Percentiles rank a stretch among this genome's conserved stretches.
Evolutionary conservation across 35 echinoderm and acorn worm genomes (phyloP).

Genomic region (Apostichopus parvimensis): DNA sequence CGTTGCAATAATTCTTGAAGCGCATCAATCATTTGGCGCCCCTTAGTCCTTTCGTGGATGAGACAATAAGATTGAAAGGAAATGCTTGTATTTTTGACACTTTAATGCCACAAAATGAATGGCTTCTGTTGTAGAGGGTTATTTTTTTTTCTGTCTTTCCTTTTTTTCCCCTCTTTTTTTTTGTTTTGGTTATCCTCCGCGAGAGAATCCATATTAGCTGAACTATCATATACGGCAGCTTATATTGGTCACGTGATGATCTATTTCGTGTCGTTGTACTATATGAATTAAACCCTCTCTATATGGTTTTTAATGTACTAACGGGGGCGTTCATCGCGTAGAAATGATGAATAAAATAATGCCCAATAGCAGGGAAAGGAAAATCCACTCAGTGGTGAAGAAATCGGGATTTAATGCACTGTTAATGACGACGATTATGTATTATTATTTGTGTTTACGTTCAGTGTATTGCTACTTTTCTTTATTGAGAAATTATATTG

Average conservation of each 20-base stretch:
- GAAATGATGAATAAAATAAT: no score
- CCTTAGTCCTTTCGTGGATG: slow-evolving; percentile 21
- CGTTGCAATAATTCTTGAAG: slow-evolving; percentile 29
- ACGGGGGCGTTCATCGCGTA: no score
- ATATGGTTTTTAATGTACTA: no score
- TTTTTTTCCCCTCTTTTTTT: not conserved
- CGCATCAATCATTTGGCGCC: slow-evolving; percentile 42
- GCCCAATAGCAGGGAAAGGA: no score
- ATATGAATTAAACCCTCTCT: not conserved
- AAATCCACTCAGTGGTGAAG: no score
- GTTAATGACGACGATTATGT: no score
- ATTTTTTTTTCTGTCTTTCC: not conserved
- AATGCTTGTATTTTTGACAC: slow-evolving; percentile 28
- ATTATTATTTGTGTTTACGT: no score
- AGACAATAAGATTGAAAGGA: slow-evolving; percentile 25
- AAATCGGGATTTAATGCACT: no score
- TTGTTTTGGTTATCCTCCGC: not conserved
- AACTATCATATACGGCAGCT: slow-evolving; percentile 18
- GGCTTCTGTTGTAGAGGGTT: not conserved
- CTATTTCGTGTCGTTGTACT: slow-evolving; percentile 14
- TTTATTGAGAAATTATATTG: no score
- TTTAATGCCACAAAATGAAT: slow-evolving; percentile 26
- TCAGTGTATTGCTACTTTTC: no score
- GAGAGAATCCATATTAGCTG: not conserved
- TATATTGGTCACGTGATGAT: slow-evolving; percentile 12